Evolutionary conservation across 2,888 invertebrate species (phyloP).

Genomic region (Gastracanthus pulcherrimus): DNA sequence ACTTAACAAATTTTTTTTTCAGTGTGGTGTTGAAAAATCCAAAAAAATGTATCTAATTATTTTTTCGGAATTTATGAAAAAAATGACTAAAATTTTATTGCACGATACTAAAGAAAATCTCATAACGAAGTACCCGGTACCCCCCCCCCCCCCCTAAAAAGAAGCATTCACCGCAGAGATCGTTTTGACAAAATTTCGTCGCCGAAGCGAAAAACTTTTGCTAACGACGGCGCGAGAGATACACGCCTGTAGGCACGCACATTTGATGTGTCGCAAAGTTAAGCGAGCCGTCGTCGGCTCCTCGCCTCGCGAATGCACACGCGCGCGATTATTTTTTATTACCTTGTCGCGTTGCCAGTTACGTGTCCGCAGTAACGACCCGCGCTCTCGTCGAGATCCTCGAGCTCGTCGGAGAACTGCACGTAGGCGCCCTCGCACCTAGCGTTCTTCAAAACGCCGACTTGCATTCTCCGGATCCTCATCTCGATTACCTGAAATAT

Average conservation of each 20-base stretch:
- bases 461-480: conserved; percentile 68
- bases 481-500: conserved; percentile 68
- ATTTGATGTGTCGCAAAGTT: not conserved
- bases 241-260: too few species aligned
- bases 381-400: conserved; percentile 65
- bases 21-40: too few species aligned
- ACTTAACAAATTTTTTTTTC: too few species aligned
- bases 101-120: too few species aligned
- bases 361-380: conserved; percentile 72
- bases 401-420: conserved; percentile 67
- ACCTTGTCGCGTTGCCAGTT: conserved; percentile 70
- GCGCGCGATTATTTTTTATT: conserved; percentile 50
- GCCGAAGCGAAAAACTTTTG: not conserved
- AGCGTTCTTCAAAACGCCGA: conserved; percentile 68
- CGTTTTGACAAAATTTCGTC: conserved; percentile 1
- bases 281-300: not conserved
- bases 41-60: too few species aligned
- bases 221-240: not conserved
- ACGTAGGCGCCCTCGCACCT: conserved; percentile 70
- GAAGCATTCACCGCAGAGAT: not conserved
- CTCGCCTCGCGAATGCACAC: not conserved
- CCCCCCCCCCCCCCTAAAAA: too few species aligned
- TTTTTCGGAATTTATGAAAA: too few species aligned
- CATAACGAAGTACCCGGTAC: too few species aligned
- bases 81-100: too few species aligned